Evolutionary conservation across 1,140 invertebrate genomes (phyloP), one percentile per base, ranked within the genome.

Genomic region (Drosophila watanabei): DNA sequence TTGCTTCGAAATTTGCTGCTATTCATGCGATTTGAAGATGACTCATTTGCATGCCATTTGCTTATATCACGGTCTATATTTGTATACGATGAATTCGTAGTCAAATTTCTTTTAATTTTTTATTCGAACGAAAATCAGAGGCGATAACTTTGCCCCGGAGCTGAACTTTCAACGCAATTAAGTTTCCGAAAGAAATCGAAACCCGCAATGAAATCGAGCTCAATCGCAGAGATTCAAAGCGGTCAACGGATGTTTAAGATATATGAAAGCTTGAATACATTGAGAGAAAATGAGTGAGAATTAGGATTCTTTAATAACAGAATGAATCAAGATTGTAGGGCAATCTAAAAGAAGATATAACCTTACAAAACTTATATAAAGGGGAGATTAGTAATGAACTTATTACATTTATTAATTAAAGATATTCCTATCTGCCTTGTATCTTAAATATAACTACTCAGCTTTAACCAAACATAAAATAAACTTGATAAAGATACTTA

Each of bases 11-110:
- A 72, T 72, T 66, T 57, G 32, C 58, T 64, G 28, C 62, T 66
- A 75, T 75, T 79, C 52, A 73, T 61, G 28, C 45, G 13, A 52
- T 51, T 69, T 45, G 24, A 41, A 43, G 28, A 88, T 88, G 84
- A 88, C 69, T 88, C 84, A 88, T 89, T 88, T 84, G 77, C 85
- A 84, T 89, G 65, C 66, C 60, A 80, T 88, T 78, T 78, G 72
- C 68, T 75, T 82, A 79, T 82, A 82, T 64, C 61, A 84, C 30
- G 32, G n/a, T 33, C 54, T 46, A 48, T 57, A 43, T 39, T 14
- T 45, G n/a, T 59, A 51, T 65, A 10, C 35, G 10, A 28, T n/a
- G 35, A 2, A 61, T 48, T 41, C 16, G 16, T 45, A 37, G 48
- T 43, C 56, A 52, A 61, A 73, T 75, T 75, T 75, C 69, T 75